Percentiles rank a stretch among this genome's conserved stretches.
Evolutionary conservation across 2,888 invertebrate species (phyloP).

Genomic region (Parelbella ahira): DNA sequence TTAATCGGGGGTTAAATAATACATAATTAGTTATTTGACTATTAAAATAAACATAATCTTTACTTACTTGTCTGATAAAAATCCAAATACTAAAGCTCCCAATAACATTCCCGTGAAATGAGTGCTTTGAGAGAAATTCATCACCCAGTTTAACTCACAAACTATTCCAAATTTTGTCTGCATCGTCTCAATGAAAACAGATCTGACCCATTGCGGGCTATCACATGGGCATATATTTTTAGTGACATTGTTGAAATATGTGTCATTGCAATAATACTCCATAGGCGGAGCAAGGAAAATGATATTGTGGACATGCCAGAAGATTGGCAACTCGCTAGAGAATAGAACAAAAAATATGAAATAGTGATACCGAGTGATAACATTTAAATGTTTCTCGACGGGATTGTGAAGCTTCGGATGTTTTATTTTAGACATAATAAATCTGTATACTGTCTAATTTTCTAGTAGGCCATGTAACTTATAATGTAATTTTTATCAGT

Average conservation of each 20-base stretch:
- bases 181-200: slow-evolving; percentile 51
- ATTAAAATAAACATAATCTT: too few relatives aligned
- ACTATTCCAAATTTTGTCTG: slow-evolving; percentile 52
- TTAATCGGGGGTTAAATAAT: too few relatives aligned
- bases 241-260: slow-evolving; percentile 19
- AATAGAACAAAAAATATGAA: slow-evolving; percentile 50
- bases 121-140: slow-evolving; percentile 56
- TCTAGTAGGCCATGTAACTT: slow-evolving; percentile 6
- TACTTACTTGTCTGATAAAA: slow-evolving; percentile 55
- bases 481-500: too few relatives aligned
- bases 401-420: slow-evolving; percentile 42
- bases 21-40: too few relatives aligned
- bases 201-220: slow-evolving; percentile 46
- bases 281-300: slow-evolving; percentile 59
- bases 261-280: slow-evolving; percentile 42
- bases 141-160: slow-evolving; percentile 50
- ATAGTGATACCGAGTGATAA: slow-evolving; percentile 48
- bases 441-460: not conserved
- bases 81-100: slow-evolving; percentile 53
- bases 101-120: slow-evolving; percentile 51
- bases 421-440: slow-evolving; percentile 30
- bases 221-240: slow-evolving; percentile 51
- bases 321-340: slow-evolving; percentile 46
- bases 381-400: slow-evolving; percentile 49
- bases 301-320: slow-evolving; percentile 58